A percentile compares a stretch with the other conserved stretches of the same genome.
These are phyloP conservation scores for Neostethus bicornis DNA, from an alignment of 2,797 vertebrate species.

Conservation along the genomic window DNA sequence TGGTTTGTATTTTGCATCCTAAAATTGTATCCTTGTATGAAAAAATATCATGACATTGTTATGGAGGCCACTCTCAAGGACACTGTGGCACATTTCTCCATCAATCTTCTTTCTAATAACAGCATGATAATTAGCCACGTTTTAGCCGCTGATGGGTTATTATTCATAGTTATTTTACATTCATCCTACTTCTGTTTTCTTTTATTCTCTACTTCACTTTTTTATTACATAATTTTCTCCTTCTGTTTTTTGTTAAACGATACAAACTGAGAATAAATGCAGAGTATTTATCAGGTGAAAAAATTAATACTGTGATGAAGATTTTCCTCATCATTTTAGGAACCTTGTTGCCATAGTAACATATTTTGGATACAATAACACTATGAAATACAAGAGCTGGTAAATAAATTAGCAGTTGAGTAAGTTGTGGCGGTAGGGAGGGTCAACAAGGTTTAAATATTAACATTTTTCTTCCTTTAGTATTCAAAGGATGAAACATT, in stretches of 20 bases:
- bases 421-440: background rate
- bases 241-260: conserved; percentile 45
- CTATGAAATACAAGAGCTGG: conserved; percentile 7
- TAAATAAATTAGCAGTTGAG: conserved; percentile 30
- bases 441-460: background rate
- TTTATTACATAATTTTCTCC: conserved; percentile 21
- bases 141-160: conserved; percentile 61
- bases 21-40: conserved; percentile 21
- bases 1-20: conserved; percentile 15
- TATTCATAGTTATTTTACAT: conserved; percentile 63
- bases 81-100: conserved; percentile 62
- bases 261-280: conserved; percentile 41
- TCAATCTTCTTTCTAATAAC: conserved; percentile 61
- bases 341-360: conserved; percentile 59
- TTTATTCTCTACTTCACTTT: conserved; percentile 9
- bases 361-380: conserved; percentile 31
- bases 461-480: background rate
- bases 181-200: conserved; percentile 33
- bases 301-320: conserved; percentile 37
- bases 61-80: conserved; percentile 65
- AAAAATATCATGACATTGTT: conserved; percentile 55
- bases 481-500: background rate
- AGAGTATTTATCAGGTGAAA: conserved; percentile 48
- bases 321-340: conserved; percentile 37
- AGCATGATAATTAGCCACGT: conserved; percentile 64